phyloP scores from a whole-genome alignment of 2,888 invertebrate genomes.

The Parapristionchus giblindavisi region DNA sequence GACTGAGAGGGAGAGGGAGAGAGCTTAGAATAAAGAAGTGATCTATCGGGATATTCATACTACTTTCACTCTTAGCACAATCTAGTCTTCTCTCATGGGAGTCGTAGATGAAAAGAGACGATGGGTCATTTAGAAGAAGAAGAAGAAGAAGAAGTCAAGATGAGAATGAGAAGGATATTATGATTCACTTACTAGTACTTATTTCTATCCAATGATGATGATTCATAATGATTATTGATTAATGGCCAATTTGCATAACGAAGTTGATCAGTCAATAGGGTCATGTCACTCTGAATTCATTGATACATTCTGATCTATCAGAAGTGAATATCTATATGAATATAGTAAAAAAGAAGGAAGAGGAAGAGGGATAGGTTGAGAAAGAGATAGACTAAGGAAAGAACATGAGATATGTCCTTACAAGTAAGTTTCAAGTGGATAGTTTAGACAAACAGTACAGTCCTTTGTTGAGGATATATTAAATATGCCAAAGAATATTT shows the following conservation, averaged over 20 bases:
- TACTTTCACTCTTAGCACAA: no score
- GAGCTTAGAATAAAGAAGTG: neutral
- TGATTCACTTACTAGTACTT: neutral
- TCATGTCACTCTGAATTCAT: slow-evolving; percentile 24
- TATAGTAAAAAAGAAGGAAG: neutral
- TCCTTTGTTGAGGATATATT: no score
- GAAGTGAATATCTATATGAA: no score
- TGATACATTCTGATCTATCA: no score
- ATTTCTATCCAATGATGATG: slow-evolving; percentile 19
- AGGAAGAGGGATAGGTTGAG: neutral
- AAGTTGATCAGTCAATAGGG: slow-evolving; percentile 23
- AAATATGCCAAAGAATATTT: no score
- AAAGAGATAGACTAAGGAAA: neutral
- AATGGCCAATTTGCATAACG: slow-evolving; percentile 18
- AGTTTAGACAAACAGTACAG: no score
- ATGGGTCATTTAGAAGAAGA: neutral
- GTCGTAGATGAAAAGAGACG: neutral
- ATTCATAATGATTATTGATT: slow-evolving; percentile 1
- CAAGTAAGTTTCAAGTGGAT: no score
- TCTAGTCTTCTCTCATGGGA: slow-evolving; percentile 2
- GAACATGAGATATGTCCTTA: neutral
- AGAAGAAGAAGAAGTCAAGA: no score
- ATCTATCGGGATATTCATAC: no score
- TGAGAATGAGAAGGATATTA: no score
- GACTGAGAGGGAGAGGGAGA: neutral